These are phyloP conservation scores for Malacoctenus gilli DNA, from an alignment of 2,797 vertebrate genomes.

Conservation along the genomic window DNA sequence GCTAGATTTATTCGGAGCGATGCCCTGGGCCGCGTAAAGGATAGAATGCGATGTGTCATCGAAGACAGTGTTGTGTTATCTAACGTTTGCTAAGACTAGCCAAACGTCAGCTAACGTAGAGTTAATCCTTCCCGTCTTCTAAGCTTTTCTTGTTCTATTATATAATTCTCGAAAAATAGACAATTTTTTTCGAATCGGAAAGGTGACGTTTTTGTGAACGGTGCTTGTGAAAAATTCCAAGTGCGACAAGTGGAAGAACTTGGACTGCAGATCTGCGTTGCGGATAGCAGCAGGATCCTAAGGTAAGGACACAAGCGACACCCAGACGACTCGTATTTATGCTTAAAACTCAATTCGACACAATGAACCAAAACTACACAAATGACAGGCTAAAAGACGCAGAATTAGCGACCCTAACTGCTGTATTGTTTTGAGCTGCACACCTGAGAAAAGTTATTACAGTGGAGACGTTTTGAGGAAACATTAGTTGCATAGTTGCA, in stretches of 20 bases:
- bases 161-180: background rate
- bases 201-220: background rate
- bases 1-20: background rate
- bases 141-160: constrained; percentile 18
- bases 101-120: constrained; percentile 32
- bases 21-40: background rate
- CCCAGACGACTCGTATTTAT: no score
- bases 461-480: no score
- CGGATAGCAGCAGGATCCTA: no score
- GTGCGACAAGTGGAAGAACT: constrained; percentile 4
- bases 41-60: constrained; percentile 17
- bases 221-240: constrained; percentile 11
- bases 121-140: constrained; percentile 51
- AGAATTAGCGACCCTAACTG: no score
- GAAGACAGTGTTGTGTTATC: constrained; percentile 23
- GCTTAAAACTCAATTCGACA: no score
- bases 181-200: accelerated
- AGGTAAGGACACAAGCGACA: no score
- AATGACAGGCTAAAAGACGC: no score
- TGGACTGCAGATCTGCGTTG: no score
- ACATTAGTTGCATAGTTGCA: no score
- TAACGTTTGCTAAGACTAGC: constrained; percentile 49
- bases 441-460: no score
- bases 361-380: no score
- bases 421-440: no score